Evolutionary conservation across 2,888 invertebrate genomes (phyloP).

Genomic region (Galerucella nymphaeae): DNA sequence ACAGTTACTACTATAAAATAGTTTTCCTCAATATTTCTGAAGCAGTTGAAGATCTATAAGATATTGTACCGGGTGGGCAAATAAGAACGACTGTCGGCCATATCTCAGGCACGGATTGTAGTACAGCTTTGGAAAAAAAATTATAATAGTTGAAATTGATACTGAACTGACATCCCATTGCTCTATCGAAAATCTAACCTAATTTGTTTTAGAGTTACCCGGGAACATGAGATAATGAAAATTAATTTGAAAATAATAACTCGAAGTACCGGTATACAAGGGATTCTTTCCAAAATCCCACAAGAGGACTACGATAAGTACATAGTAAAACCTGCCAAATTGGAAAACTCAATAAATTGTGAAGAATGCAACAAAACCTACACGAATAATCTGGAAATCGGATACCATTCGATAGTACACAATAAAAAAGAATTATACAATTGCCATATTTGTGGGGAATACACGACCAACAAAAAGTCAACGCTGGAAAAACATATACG

Average conservation of each 20-base stretch:
- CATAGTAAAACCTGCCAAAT: conserved; percentile 44
- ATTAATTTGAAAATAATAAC: not conserved
- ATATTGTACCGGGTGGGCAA: too few species aligned
- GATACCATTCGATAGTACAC: conserved; percentile 55
- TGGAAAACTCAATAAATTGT: conserved; percentile 65
- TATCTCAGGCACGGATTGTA: too few species aligned
- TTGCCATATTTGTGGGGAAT: conserved; percentile 58
- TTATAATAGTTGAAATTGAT: too few species aligned
- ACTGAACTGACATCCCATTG: too few species aligned
- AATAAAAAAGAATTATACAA: conserved; percentile 53
- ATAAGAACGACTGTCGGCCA: too few species aligned
- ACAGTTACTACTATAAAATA: too few species aligned
- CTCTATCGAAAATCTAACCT: not conserved
- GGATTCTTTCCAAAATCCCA: conserved; percentile 9
- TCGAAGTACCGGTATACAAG: conserved; percentile 4
- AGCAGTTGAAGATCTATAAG: too few species aligned
- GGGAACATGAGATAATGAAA: not conserved
- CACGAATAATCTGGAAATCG: conserved; percentile 60
- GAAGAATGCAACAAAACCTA: conserved; percentile 68
- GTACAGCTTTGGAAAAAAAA: too few species aligned
- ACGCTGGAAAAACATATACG: conserved; percentile 56
- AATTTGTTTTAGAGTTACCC: conserved; percentile 12
- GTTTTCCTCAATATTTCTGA: too few species aligned
- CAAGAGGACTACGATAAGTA: not conserved
- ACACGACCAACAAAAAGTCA: conserved; percentile 43